Evolutionary conservation across 2,113 vertebrate genomes (phyloP).

Genomic region (Panurus biarmicus): DNA sequence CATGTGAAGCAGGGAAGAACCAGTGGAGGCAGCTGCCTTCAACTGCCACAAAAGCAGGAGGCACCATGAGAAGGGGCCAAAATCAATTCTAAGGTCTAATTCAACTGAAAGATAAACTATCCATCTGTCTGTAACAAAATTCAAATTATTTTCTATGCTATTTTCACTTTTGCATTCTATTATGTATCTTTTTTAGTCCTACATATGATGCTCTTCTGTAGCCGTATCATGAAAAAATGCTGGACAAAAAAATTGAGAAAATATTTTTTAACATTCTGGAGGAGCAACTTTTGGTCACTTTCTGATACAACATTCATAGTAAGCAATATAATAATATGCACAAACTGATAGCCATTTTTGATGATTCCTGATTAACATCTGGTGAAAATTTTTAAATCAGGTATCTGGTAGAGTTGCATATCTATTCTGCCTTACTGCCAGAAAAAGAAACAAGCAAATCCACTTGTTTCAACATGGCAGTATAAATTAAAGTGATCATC

Average conservation of each 20-base stretch:
- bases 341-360: background rate
- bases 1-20: background rate
- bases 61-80: background rate
- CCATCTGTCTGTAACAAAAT: background rate
- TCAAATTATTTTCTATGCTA: background rate
- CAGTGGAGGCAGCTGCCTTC: background rate
- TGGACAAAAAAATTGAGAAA: background rate
- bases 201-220: background rate
- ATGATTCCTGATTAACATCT: background rate
- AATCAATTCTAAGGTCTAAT: background rate
- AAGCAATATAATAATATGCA: background rate
- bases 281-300: background rate
- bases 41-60: background rate
- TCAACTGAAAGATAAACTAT: background rate
- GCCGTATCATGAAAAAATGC: background rate
- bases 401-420: background rate
- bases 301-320: background rate
- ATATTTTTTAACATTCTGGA: background rate
- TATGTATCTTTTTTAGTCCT: background rate
- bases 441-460: background rate
- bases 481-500: background rate
- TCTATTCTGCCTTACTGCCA: background rate
- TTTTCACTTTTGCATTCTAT: background rate
- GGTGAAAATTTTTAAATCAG: background rate
- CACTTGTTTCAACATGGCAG: background rate